Conservation (phyloP, 2,888 invertebrate species). For the Blastobasis lacticolella region DNA sequence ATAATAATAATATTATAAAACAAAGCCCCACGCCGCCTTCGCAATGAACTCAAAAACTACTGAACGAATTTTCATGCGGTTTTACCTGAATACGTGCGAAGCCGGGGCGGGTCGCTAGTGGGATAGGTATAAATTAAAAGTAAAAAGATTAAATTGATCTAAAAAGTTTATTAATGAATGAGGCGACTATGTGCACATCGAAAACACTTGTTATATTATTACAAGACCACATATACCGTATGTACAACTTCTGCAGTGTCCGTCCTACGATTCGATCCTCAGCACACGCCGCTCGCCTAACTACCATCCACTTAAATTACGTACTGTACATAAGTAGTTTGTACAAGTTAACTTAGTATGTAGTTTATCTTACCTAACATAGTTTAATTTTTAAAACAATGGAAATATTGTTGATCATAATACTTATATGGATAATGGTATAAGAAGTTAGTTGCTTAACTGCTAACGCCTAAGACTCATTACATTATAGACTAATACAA, state of each 20-base stretch:
- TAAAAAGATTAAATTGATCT: slow-evolving; percentile 55
- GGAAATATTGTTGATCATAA: slow-evolving; percentile 70
- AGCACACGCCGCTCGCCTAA: slow-evolving; percentile 16
- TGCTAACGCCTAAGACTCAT: slow-evolving; percentile 46
- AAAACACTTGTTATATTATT: slow-evolving; percentile 71
- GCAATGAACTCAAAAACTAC: no score
- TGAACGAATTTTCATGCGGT: no score
- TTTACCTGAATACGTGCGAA: no score
- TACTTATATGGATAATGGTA: slow-evolving; percentile 69
- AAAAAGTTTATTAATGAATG: slow-evolving; percentile 74
- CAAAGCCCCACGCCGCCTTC: no score
- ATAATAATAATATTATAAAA: no score
- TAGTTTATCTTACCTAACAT: slow-evolving; percentile 28
- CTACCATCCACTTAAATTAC: slow-evolving; percentile 35
- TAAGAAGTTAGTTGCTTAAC: slow-evolving; percentile 64
- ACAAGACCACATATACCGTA: slow-evolving; percentile 64
- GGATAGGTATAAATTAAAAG: slow-evolving; percentile 17
- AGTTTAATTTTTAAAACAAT: slow-evolving; percentile 59
- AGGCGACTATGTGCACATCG: slow-evolving; percentile 75
- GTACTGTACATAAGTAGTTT: slow-evolving; percentile 68
- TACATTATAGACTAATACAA: slow-evolving; percentile 38
- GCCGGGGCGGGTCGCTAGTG: no score
- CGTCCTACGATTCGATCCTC: slow-evolving; percentile 14
- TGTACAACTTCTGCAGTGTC: slow-evolving; percentile 55
- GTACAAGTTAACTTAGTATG: slow-evolving; percentile 50